phyloP scores from a whole-genome alignment of 2,113 vertebrate genomes.

The Mugil cephalus region DNA sequence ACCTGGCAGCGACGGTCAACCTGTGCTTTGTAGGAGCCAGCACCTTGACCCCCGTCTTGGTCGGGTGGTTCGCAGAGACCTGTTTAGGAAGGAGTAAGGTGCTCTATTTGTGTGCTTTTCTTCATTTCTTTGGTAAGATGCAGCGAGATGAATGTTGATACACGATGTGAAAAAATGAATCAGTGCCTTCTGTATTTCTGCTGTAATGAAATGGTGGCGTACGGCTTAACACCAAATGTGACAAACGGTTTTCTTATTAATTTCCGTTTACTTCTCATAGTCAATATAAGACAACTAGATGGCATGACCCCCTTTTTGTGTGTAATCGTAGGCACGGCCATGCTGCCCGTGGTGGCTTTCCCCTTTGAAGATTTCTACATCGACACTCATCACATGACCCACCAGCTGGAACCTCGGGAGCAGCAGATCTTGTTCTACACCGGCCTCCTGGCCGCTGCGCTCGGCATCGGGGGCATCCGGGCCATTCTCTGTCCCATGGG shows the following conservation, averaged over 20 bases:
- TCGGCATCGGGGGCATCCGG: slow-evolving; percentile 90
- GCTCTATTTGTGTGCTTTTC: slow-evolving; percentile 87
- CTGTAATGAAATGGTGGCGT: not conserved
- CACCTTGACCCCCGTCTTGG: slow-evolving; percentile 84
- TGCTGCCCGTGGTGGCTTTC: slow-evolving; percentile 90
- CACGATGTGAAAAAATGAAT: not conserved
- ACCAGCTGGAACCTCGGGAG: slow-evolving; percentile 79
- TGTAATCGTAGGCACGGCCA: slow-evolving; percentile 84
- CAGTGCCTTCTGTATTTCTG: not conserved
- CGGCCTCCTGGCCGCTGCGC: slow-evolving; percentile 86
- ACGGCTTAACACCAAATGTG: no score
- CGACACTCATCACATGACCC: slow-evolving; percentile 82
- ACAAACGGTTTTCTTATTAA: no score
- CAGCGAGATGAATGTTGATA: not conserved
- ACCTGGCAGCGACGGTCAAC: slow-evolving; percentile 89
- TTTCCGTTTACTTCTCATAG: not conserved
- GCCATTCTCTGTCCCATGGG: slow-evolving; percentile 88
- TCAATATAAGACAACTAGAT: not conserved
- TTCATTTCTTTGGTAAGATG: slow-evolving; percentile 93
- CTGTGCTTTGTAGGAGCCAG: slow-evolving; percentile 91
- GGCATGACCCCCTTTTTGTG: not conserved
- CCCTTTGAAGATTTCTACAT: slow-evolving; percentile 92
- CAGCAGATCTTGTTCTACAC: slow-evolving; percentile 88
- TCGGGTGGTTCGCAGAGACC: slow-evolving; percentile 88
- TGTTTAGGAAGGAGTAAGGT: slow-evolving; percentile 86